Evolutionary conservation across 2,888 invertebrate species (phyloP).

Genomic region (Phengaris arion): DNA sequence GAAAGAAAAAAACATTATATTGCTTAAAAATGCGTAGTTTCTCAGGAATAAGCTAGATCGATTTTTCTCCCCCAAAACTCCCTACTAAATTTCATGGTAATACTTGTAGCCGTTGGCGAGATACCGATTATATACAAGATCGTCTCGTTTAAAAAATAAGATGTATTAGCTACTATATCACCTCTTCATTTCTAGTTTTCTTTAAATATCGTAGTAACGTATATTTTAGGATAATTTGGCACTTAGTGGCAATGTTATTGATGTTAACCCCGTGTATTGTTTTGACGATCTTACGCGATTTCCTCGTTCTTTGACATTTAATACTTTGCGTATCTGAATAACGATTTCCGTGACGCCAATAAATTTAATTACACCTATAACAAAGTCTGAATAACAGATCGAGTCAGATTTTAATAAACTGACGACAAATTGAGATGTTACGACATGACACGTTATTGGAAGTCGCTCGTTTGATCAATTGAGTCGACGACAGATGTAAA

Average conservation of each 20-base stretch:
- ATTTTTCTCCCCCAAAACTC: too few relatives aligned
- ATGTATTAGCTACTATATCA: neutral
- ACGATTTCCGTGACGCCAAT: conserved; percentile 13
- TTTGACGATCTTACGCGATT: neutral
- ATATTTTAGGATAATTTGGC: neutral
- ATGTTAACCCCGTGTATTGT: conserved; percentile 8
- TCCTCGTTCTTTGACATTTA: conserved; percentile 17
- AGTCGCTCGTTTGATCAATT: conserved; percentile 24
- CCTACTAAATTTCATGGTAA: too few relatives aligned
- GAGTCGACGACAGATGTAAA: neutral
- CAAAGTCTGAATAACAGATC: neutral
- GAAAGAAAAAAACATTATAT: too few relatives aligned
- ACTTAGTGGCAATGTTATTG: neutral
- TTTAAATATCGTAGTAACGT: neutral
- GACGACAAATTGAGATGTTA: conserved; percentile 1
- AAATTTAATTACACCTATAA: conserved; percentile 6
- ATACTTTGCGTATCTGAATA: conserved; percentile 2
- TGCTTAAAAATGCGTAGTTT: too few relatives aligned
- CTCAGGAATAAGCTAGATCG: too few relatives aligned
- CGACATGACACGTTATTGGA: neutral
- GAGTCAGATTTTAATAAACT: conserved; percentile 1
- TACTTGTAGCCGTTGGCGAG: too few relatives aligned
- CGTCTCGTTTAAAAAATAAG: too few relatives aligned
- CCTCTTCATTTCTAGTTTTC: neutral
- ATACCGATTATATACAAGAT: too few relatives aligned